phyloP scores from a whole-genome alignment of 1,140 invertebrate species.

The Drosophila serrata region DNA sequence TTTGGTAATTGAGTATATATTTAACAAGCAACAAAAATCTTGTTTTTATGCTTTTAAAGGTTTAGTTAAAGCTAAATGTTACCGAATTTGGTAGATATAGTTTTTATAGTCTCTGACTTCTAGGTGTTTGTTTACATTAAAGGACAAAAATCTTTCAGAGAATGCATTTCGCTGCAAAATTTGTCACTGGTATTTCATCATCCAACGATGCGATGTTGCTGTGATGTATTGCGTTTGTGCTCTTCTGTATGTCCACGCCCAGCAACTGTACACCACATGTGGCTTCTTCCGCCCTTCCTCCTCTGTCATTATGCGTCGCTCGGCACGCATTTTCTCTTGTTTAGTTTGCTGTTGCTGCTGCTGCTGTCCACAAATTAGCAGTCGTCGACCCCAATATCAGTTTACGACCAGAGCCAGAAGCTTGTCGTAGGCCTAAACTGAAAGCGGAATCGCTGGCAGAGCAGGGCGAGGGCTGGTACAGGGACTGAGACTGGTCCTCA shows the following conservation, averaged over 20 bases:
- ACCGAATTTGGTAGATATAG: background rate
- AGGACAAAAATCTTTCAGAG: background rate
- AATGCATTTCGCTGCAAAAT: too few species aligned
- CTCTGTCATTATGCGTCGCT: conserved; percentile 38
- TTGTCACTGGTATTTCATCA: conserved; percentile 29
- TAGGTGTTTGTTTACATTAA: background rate
- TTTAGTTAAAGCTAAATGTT: too few species aligned
- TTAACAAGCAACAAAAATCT: too few species aligned
- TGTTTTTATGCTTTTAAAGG: too few species aligned
- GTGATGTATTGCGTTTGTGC: background rate
- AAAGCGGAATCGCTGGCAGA: background rate
- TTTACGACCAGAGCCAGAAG: conserved; percentile 63
- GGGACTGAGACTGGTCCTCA: conserved; percentile 9
- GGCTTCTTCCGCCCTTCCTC: conserved; percentile 19
- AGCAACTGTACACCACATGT: conserved; percentile 66
- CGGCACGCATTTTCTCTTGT: conserved; percentile 52
- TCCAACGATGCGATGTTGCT: background rate
- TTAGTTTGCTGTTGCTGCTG: conserved; percentile 30
- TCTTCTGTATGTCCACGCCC: conserved; percentile 54
- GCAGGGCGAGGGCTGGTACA: background rate
- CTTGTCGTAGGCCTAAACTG: conserved; percentile 20
- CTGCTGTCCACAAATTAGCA: conserved; percentile 77
- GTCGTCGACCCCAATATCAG: conserved; percentile 82
- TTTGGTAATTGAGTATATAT: too few species aligned
- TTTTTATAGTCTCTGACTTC: background rate